phyloP scores from a whole-genome alignment of 2,888 invertebrate species.

The Drosophila pseudotakahashii region DNA sequence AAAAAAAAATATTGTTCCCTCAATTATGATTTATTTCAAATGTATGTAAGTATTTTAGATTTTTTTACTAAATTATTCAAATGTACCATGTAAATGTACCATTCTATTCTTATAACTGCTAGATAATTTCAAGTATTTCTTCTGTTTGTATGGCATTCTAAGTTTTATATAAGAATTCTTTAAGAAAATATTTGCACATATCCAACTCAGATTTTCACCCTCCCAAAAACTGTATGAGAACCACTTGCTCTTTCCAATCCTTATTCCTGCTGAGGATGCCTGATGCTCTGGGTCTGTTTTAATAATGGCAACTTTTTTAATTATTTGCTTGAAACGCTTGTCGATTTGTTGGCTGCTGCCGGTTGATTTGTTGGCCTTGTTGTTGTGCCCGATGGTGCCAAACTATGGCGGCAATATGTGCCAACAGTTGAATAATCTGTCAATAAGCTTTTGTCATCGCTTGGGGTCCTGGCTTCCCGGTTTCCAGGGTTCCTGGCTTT shows the following conservation, averaged over 20 bases:
- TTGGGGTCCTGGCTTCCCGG: slow-evolving; percentile 40
- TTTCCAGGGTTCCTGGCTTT: background rate
- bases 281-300: slow-evolving; percentile 67
- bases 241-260: too few relatives aligned
- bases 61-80: too few relatives aligned
- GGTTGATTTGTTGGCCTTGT: slow-evolving; percentile 66
- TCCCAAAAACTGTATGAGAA: background rate
- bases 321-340: slow-evolving; percentile 79
- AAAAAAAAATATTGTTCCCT: too few relatives aligned
- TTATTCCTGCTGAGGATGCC: background rate
- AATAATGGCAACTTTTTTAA: slow-evolving; percentile 83
- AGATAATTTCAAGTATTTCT: too few relatives aligned
- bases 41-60: too few relatives aligned
- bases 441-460: slow-evolving; percentile 81
- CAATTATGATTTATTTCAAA: too few relatives aligned
- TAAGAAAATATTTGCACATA: background rate
- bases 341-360: slow-evolving; percentile 71
- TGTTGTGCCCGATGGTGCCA: slow-evolving; percentile 58
- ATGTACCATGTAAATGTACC: too few relatives aligned
- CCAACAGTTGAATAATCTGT: slow-evolving; percentile 80
- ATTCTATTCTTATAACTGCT: too few relatives aligned
- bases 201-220: background rate
- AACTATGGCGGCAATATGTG: slow-evolving; percentile 80
- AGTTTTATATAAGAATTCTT: background rate
- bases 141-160: too few relatives aligned